Evolutionary conservation across 2,797 vertebrate species (phyloP).

Genomic region (Apodemus agrarius): DNA sequence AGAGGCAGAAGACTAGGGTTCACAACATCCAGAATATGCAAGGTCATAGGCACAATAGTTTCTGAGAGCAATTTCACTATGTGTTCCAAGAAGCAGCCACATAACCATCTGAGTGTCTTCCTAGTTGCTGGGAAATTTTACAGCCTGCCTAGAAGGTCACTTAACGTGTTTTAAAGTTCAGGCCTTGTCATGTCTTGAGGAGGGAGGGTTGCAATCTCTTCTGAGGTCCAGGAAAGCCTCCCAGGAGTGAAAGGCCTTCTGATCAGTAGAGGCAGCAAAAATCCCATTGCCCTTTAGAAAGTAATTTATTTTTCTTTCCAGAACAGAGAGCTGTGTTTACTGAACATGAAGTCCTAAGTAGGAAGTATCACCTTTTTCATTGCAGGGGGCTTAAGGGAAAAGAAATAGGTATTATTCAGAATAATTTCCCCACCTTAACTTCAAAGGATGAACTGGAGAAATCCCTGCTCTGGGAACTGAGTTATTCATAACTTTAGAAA

Average conservation of each 20-base stretch:
- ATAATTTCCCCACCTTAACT: slow-evolving; percentile 33
- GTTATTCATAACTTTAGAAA: slow-evolving; percentile 33
- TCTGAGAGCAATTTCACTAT: not conserved
- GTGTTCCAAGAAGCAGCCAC: not conserved
- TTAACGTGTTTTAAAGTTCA: slow-evolving; percentile 7
- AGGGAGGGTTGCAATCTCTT: not conserved
- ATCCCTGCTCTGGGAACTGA: not conserved
- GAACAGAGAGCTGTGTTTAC: slow-evolving; percentile 45
- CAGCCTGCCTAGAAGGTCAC: not conserved
- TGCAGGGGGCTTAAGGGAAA: not conserved
- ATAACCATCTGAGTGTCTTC: not conserved
- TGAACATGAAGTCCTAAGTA: slow-evolving; percentile 42
- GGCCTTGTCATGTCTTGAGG: not conserved
- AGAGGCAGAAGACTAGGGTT: not conserved
- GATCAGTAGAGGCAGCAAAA: not conserved
- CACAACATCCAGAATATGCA: not conserved
- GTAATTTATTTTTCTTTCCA: slow-evolving; percentile 38
- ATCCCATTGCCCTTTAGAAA: slow-evolving; percentile 52
- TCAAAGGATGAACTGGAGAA: slow-evolving; percentile 50
- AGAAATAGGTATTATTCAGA: slow-evolving; percentile 58
- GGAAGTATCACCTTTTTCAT: slow-evolving; percentile 52
- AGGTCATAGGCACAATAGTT: not conserved
- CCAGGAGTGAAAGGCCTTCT: not conserved
- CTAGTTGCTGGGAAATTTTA: slow-evolving; percentile 8
- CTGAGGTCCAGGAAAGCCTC: slow-evolving; percentile 12